Percentiles rank a stretch among this genome's conserved stretches.
Conservation (phyloP, 2,797 vertebrate species). For the Dromococcyx pavoninus region DNA sequence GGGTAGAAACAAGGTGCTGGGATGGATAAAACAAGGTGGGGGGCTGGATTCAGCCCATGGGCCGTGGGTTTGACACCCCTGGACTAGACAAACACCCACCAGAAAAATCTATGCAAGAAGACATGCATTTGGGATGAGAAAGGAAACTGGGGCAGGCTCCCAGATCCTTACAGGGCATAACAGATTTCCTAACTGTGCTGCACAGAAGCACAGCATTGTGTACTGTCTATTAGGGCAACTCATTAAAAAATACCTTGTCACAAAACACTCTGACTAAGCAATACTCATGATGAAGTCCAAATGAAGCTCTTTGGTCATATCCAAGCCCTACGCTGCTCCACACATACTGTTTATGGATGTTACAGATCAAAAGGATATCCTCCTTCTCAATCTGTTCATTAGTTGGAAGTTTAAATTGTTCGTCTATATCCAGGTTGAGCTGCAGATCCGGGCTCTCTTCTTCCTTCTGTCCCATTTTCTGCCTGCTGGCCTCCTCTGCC, state of each 20-base stretch:
- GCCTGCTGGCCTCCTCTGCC: neutral
- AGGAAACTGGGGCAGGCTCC: neutral
- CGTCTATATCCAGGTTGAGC: constrained; percentile 85
- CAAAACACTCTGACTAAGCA: neutral
- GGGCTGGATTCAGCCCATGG: too few species aligned
- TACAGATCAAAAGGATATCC: constrained; percentile 80
- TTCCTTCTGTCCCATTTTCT: constrained; percentile 3
- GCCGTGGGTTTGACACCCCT: too few species aligned
- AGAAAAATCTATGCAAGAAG: neutral
- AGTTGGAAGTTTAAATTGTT: constrained; percentile 85
- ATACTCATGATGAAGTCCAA: neutral
- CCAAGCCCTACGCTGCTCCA: neutral
- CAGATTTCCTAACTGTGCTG: neutral
- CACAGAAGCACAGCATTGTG: neutral
- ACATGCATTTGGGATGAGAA: neutral
- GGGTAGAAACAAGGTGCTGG: too few species aligned
- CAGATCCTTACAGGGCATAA: neutral
- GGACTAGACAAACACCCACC: neutral
- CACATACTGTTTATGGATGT: rapidly evolving
- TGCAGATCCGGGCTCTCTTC: constrained; percentile 76
- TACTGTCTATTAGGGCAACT: neutral
- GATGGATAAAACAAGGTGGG: too few species aligned
- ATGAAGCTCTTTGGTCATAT: neutral
- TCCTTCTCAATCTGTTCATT: constrained; percentile 84
- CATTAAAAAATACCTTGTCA: neutral